Base-by-base conservation (phyloP, 2,888 invertebrate species). In the Reticulitermes lucifugus region DNA sequence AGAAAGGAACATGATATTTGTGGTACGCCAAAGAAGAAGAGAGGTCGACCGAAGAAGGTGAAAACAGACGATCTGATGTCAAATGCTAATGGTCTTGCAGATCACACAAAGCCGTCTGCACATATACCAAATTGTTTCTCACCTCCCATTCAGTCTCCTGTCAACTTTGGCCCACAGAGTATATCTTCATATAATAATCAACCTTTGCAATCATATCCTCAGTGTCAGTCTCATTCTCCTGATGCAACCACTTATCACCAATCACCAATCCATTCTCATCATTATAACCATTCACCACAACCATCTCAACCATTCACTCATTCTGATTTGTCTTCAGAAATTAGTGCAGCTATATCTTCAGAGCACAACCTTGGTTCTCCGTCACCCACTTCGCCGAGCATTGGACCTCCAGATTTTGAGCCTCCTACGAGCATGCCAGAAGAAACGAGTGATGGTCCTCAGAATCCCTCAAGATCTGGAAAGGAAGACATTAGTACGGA, bases 31-130 rank as follows among this genome's bases (percentile, higher is more conserved):
- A 97, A 97, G 92, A 97, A 97, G 91, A 97, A 97, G 90, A 92
- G 97, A 46, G 97, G 97, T 35, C 93, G 97, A 86, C 97, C 97
- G 86, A 97, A 97, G 91, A 98, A 97, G 91, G 94, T 96, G 29
- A 94, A 96, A 87, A 93, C 94, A 81, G 94, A 94, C 89, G 94
- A 93, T 88, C 89, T 92, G 14, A 86, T 86, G n/a, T 86, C 86
- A 59, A 88, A 90, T 90, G 86, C 88, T 89, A 88, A 89, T 87
- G 86, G 85, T 59, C 79, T 88, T 43, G 88, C 88, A 70, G 89
- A 89, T 70, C 88, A 88, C 51, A 89, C 88, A 91, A 91, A 90
- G 89, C 90, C 91, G 88, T 90, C 91, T 87, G 91, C 90, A 88
- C 91, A 91, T 88, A 89, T 91, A 88, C 89, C 91, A 86, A 91